Evolutionary conservation across 2,888 invertebrate species (phyloP).

Genomic region (Amblyjoppa fuscipennis): DNA sequence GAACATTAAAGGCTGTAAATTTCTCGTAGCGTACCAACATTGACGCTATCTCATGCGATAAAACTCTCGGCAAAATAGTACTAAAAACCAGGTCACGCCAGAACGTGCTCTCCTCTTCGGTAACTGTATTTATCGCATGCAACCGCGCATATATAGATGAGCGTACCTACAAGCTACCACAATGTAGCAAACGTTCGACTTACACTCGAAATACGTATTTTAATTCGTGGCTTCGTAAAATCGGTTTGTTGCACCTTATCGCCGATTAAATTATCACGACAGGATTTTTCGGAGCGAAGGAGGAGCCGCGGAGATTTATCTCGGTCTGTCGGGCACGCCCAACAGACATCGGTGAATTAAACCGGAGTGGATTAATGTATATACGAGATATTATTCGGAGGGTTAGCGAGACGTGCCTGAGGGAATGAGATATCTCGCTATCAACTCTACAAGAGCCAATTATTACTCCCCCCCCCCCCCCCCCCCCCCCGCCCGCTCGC

Average conservation of each 20-base stretch:
- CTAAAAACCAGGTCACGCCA: conserved; percentile 63
- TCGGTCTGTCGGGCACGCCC: conserved; percentile 22
- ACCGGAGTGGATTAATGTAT: conserved; percentile 2
- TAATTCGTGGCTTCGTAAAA: conserved; percentile 13
- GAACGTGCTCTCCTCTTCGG: conserved; percentile 24
- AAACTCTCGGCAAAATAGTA: conserved; percentile 48
- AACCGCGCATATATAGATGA: not conserved
- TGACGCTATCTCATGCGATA: conserved; percentile 9
- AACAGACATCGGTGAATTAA: conserved; percentile 51
- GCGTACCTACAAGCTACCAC: not conserved
- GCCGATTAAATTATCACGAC: conserved; percentile 55
- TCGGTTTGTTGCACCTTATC: conserved; percentile 30
- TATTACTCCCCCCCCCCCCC: conserved; percentile 16
- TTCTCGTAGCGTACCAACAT: not conserved
- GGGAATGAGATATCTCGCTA: conserved; percentile 38
- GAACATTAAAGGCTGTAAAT: not conserved
- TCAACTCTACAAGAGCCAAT: conserved; percentile 43
- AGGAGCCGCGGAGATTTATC: conserved; percentile 22
- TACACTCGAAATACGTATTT: not conserved
- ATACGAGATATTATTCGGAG: conserved; percentile 25
- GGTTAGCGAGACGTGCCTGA: not conserved
- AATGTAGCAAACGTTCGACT: not conserved
- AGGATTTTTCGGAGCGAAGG: conserved; percentile 18
- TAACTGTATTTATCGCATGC: not conserved
- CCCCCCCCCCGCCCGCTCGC: not conserved